Conservation (phyloP, 2,797 vertebrate genomes). For the Stomatorhinus walkeri region DNA sequence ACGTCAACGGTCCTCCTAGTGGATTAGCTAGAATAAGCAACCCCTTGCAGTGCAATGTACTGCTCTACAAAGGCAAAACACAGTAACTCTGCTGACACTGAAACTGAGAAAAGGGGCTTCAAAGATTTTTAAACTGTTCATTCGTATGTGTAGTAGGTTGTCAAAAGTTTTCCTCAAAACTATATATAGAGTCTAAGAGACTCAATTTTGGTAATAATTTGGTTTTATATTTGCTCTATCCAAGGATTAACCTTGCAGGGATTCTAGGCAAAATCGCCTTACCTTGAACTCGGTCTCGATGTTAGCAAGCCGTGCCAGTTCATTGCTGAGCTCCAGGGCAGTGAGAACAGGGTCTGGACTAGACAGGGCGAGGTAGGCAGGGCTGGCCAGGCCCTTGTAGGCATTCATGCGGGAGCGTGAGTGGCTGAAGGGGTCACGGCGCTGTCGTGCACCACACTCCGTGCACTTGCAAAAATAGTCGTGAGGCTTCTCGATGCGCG, state of each 20-base stretch:
- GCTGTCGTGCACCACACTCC: constrained; percentile 82
- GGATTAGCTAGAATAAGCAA: not conserved
- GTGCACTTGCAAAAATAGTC: constrained; percentile 94
- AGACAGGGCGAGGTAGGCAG: constrained; percentile 85
- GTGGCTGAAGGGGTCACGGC: constrained; percentile 86
- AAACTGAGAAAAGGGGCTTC: not conserved
- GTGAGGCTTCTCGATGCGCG: constrained; percentile 86
- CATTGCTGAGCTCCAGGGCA: constrained; percentile 89
- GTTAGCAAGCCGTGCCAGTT: constrained; percentile 88
- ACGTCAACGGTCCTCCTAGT: not conserved
- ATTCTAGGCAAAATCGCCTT: constrained; percentile 31
- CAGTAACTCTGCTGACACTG: not conserved
- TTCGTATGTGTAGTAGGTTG: not conserved
- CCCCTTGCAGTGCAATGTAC: not conserved
- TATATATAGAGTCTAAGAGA: not conserved
- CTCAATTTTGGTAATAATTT: not conserved
- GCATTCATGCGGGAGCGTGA: constrained; percentile 94
- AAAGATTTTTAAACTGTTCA: not conserved
- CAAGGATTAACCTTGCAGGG: not conserved
- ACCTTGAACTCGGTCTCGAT: constrained; percentile 99
- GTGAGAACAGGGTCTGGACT: constrained; percentile 93
- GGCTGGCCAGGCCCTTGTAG: constrained; percentile 89
- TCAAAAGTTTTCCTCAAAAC: not conserved
- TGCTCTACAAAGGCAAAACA: not conserved
- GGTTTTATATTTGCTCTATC: not conserved